Conservation (phyloP, 2,797 vertebrate species). For the Pangasius djambal region DNA sequence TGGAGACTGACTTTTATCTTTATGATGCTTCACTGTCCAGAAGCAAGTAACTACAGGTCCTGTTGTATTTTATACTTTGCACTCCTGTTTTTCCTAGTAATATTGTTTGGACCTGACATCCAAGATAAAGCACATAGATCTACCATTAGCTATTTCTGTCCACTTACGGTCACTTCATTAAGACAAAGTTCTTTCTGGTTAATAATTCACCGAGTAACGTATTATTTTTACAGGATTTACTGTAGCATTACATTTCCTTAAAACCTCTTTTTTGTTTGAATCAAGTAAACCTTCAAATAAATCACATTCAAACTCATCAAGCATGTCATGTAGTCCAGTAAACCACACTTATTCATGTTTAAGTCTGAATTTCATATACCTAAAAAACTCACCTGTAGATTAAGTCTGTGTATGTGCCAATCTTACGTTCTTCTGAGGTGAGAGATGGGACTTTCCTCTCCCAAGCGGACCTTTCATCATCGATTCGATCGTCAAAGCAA, state of each 20-base stretch:
- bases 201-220: not conserved
- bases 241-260: constrained; percentile 1
- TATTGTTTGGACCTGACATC: constrained; percentile 1
- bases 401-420: constrained; percentile 57
- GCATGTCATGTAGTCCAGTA: constrained; percentile 7
- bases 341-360: constrained; percentile 30
- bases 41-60: constrained; percentile 76
- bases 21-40: constrained; percentile 63
- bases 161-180: not conserved
- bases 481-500: constrained; percentile 62
- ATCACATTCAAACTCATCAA: not conserved
- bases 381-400: constrained; percentile 53
- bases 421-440: constrained; percentile 52
- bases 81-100: constrained; percentile 42
- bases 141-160: not conserved
- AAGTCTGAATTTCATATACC: constrained; percentile 42
- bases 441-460: constrained; percentile 65
- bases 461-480: constrained; percentile 64
- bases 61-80: constrained; percentile 72
- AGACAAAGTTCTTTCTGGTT: not conserved
- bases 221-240: not conserved
- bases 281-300: not conserved
- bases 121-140: constrained; percentile 24
- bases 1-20: constrained; percentile 75
- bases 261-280: not conserved